Base-by-base conservation (phyloP, 2,113 vertebrate species). In the Phasianus colchicus region DNA sequence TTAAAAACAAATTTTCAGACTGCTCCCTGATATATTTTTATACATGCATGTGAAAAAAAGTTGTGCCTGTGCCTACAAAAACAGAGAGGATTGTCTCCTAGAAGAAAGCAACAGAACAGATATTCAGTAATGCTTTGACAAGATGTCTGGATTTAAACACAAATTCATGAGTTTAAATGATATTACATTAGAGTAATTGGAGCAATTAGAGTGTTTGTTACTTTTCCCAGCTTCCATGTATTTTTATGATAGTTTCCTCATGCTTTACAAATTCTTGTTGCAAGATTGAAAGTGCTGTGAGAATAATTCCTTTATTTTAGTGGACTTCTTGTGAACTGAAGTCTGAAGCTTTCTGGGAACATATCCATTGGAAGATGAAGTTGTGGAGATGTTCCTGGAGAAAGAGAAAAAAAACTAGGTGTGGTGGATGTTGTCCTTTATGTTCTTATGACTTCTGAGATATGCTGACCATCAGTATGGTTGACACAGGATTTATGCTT, bases 51-150 rank as follows among this genome's bases (percentile, higher is more conserved):
- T 83, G 42, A 77, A 70, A 2, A 70, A 54, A 54, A 54, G 27
- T 21, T 80, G 5, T 52, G 7, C 11, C 27, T 63, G 2, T 76
- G 36, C 16, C 58, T 19, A 27, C 8, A 25, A 85, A 87, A 30
- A 3, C 5, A 43, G 27, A 61, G 72, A 69, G 3, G 2, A 45
- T 57, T 34, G 83, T 85, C 6, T 73, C 13, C 27, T n/a, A 4
- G 3, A 65, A 85, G 8, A 63, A 63, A 80, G 69, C 2, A 83
- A 48, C 4, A 13, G n/a, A 63, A 63, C 4, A 16, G 10, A 19
- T 18, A 30, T 0, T 0, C 10, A 65, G 13, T 22, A 27, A 32
- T 76, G 15, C 58, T 83, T 52, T 58, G 55, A 82, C 77, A 54
- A 7, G 52, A 19, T 7, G 17, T 54, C n/a, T 70, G 29, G 3